These are phyloP conservation scores for Gymnothorax javanicus DNA, from an alignment of 2,797 vertebrate genomes.

Conservation along the genomic window DNA sequence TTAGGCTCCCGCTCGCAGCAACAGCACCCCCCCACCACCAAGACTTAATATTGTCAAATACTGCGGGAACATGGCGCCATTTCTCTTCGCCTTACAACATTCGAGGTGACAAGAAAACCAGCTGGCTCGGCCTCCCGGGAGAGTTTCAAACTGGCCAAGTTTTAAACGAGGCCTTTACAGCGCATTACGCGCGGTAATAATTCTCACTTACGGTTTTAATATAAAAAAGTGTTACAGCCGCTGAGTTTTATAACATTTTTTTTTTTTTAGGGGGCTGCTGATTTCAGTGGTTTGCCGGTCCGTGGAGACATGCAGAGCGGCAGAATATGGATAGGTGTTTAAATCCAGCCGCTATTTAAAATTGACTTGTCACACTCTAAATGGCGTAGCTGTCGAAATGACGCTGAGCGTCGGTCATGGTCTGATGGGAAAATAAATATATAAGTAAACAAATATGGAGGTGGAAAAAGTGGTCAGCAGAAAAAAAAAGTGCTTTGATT, in stretches of 20 bases:
- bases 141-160: neutral
- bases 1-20: neutral
- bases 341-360: slow-evolving; percentile 61
- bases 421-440: slow-evolving; percentile 28
- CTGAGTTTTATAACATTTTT: neutral
- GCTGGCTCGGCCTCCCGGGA: neutral
- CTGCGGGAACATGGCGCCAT: neutral
- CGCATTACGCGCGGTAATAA: neutral
- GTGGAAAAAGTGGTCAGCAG: slow-evolving; percentile 16
- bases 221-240: neutral
- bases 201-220: neutral
- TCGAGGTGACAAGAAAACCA: neutral
- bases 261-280: neutral
- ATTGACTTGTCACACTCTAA: slow-evolving; percentile 65
- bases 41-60: neutral
- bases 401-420: slow-evolving; percentile 44
- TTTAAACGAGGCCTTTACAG: slow-evolving; percentile 10
- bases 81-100: neutral
- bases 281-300: neutral
- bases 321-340: slow-evolving; percentile 24
- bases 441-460: slow-evolving; percentile 15
- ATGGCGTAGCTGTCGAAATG: slow-evolving; percentile 67
- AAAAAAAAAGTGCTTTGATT: neutral
- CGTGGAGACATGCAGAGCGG: slow-evolving; percentile 14
- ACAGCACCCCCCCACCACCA: no score